phyloP scores from a whole-genome alignment of 2,113 vertebrate species.

The Hiodon tergisus region DNA sequence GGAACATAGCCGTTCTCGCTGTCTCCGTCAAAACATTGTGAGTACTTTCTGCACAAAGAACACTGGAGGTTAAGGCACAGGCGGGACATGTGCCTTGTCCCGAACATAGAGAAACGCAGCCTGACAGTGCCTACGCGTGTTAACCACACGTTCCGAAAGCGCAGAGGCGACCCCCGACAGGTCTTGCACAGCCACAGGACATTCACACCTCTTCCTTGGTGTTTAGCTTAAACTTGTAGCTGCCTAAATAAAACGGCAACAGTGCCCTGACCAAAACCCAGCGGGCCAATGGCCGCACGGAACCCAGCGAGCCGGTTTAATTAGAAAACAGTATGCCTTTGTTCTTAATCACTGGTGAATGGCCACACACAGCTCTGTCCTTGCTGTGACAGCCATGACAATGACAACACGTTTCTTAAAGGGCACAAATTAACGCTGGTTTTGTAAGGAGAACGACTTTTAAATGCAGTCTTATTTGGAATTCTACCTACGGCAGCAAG shows the following conservation, averaged over 20 bases:
- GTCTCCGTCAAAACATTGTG: not conserved
- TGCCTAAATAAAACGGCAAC: not conserved
- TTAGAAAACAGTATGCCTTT: not conserved
- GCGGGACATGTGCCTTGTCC: not conserved
- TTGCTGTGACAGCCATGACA: not conserved
- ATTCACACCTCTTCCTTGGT: not conserved
- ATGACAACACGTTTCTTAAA: constrained; percentile 8
- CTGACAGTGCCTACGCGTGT: too few species aligned
- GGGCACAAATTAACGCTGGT: not conserved
- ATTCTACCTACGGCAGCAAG: not conserved
- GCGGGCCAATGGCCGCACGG: not conserved
- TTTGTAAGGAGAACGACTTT: constrained; percentile 12
- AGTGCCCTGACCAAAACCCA: not conserved
- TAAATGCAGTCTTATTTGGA: constrained; percentile 13
- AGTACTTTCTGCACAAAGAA: not conserved
- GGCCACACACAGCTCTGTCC: not conserved
- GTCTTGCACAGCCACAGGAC: not conserved
- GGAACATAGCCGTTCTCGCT: not conserved
- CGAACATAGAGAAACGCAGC: too few species aligned
- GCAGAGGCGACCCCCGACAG: not conserved
- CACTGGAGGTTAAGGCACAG: not conserved
- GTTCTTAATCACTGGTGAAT: not conserved
- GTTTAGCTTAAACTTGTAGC: not conserved
- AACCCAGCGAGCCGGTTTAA: not conserved
- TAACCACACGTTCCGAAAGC: not conserved